Conservation (phyloP, 2,888 invertebrate species). For the Rhagonycha lutea region DNA sequence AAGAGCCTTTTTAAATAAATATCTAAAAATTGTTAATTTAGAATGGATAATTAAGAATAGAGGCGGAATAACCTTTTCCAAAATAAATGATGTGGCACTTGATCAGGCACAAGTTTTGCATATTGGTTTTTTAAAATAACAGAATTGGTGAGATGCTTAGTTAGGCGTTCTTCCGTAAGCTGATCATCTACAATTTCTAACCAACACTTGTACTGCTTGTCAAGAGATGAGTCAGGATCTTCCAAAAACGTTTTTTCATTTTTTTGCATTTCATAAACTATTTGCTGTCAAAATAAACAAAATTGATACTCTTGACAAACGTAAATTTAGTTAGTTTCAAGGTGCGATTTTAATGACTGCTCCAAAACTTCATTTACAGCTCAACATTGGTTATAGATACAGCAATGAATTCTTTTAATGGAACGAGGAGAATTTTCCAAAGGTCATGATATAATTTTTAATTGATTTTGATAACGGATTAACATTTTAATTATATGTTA, state of each 20-base stretch:
- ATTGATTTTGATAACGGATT: too few species aligned
- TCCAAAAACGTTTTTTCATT: conserved; percentile 75
- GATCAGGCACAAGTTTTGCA: conserved; percentile 68
- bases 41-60: background rate
- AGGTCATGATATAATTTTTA: too few species aligned
- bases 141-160: conserved; percentile 64
- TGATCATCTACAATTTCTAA: conserved; percentile 60
- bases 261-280: conserved; percentile 71
- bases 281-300: conserved; percentile 58
- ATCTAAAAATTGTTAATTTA: conserved; percentile 53
- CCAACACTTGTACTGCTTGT: conserved; percentile 64
- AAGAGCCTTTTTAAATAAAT: conserved; percentile 80
- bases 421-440: too few species aligned
- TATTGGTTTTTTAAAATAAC: conserved; percentile 54
- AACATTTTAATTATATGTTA: too few species aligned
- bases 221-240: conserved; percentile 63
- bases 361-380: too few species aligned
- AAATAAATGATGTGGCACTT: conserved; percentile 74
- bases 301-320: background rate
- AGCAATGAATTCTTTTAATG: too few species aligned
- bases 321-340: too few species aligned
- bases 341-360: too few species aligned
- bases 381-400: too few species aligned
- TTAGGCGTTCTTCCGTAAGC: conserved; percentile 62
- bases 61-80: conserved; percentile 69